Evolutionary conservation across 2,797 vertebrate species (phyloP).

Genomic region (Rhynchonycteris naso): DNA sequence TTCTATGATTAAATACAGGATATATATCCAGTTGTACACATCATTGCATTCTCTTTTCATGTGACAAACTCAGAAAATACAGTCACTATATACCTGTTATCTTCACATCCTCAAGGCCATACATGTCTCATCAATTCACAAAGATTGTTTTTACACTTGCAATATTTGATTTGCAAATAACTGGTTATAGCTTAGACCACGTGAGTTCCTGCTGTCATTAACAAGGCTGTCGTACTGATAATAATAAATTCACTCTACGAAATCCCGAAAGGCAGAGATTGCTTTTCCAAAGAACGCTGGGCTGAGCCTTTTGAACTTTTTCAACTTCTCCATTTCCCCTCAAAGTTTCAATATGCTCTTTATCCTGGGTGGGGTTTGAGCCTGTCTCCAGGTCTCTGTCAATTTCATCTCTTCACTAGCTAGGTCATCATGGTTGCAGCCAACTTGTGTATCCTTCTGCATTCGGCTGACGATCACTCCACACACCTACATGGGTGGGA

Average conservation of each 20-base stretch:
- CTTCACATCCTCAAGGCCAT: background rate
- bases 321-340: constrained; percentile 10
- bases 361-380: constrained; percentile 10
- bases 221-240: background rate
- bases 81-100: background rate
- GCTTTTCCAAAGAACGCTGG: background rate
- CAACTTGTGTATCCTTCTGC: background rate
- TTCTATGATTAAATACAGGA: constrained; percentile 25
- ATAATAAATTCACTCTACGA: background rate
- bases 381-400: background rate
- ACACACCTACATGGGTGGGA: constrained; percentile 24
- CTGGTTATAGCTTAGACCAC: background rate
- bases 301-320: background rate
- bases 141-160: background rate
- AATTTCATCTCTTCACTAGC: constrained; percentile 25
- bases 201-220: background rate
- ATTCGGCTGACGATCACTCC: constrained; percentile 10
- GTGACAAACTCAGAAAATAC: constrained; percentile 38
- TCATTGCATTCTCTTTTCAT: constrained; percentile 40
- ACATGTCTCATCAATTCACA: background rate
- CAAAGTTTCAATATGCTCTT: background rate
- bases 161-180: constrained; percentile 25
- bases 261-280: background rate
- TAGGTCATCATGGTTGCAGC: background rate
- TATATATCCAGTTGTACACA: constrained; percentile 46